Base-by-base conservation (phyloP, 2,113 vertebrate genomes). In the Lutjanus erythropterus region DNA sequence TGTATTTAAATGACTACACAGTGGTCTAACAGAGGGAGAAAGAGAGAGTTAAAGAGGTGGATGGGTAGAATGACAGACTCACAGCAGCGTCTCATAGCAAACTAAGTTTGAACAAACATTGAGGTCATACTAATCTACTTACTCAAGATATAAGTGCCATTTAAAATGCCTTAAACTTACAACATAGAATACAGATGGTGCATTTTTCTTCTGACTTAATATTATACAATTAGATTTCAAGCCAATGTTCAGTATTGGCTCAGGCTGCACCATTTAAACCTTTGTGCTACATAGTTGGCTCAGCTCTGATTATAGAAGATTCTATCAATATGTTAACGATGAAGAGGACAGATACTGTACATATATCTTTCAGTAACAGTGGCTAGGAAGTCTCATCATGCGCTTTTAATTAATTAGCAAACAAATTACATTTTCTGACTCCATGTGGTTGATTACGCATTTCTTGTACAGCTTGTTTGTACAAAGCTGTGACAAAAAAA, bases 1-100 rank as follows among this genome's bases (percentile, higher is more conserved):
- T 95, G 95, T 96, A 95, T 97, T 97, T 95, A 96, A 91, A 94
- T 90, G 90, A 95, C 94, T 92, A 94, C 82, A 87, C 72, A 79
- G 68, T 52, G 80, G 67, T 72, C 29, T 7, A 46, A 59, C 15
- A n/a, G 49, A 85, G 74, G 59, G 35, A 66, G 56, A 25, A 37
- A 82, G 65, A 85, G 76, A 84, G 72, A 47, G 35, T 15, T 52
- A 59, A 44, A 85, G 41, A 71, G 64, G 39, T 2, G 21, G 23
- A 31, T 47, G 23, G 15, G 35, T 18, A 65, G 18, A 70, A 53
- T n/a, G 3, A 56, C 9, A 25, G 44, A 35, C 21, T 80, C 82
- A 80, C 81, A 81, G 23, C 59, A 50, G 69, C 59, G 76, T 83
- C 79, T 80, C 80, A 83, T 88, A 62, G 9, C 16, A 50, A 73